Conservation (phyloP, 2,888 invertebrate species). For the Campoplex nolae region DNA sequence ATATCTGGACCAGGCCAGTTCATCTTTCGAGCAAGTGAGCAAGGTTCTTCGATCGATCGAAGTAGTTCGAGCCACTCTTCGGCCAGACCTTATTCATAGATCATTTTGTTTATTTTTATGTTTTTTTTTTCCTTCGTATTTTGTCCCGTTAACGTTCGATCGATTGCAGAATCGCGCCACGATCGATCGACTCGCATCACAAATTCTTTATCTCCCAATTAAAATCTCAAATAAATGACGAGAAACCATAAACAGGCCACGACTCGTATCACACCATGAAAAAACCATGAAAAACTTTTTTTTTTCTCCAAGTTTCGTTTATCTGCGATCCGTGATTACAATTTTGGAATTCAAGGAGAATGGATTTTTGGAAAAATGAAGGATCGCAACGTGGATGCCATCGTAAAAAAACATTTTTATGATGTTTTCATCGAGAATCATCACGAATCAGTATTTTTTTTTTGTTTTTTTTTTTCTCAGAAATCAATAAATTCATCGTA, state of each 20-base stretch:
- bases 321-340: neutral
- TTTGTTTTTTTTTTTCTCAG: neutral
- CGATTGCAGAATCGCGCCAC: neutral
- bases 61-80: conserved; percentile 6
- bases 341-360: neutral
- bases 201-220: neutral
- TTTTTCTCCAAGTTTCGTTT: neutral
- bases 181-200: neutral
- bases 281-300: neutral
- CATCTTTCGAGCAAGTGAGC: neutral
- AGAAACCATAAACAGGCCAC: neutral
- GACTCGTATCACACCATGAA: neutral
- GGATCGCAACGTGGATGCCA: neutral
- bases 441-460: neutral
- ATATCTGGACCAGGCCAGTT: conserved; percentile 40
- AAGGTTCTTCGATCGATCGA: conserved; percentile 3
- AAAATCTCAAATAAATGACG: neutral
- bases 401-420: neutral
- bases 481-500: neutral
- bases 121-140: neutral
- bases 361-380: neutral
- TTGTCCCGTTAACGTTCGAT: neutral
- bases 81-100: neutral
- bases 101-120: neutral
- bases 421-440: neutral